Base-by-base conservation (phyloP, 2,888 invertebrate species). In the Willowsia nigromaculata region DNA sequence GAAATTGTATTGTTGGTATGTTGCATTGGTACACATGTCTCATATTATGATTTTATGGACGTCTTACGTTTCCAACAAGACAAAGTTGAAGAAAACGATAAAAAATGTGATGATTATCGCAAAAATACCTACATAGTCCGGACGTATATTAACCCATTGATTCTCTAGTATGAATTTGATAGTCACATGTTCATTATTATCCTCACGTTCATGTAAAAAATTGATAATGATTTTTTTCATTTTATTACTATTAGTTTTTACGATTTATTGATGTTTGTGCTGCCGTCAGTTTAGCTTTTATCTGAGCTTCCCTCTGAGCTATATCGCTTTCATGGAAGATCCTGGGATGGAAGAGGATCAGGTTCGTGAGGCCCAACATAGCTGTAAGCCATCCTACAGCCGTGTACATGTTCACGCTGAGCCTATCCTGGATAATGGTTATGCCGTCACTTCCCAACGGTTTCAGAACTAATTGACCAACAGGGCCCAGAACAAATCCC, bases 311-410 rank as follows among this genome's bases (percentile, higher is more conserved):
- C 85, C 95, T 95, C 1, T 96, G 96, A 0, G 97, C 97, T 59
- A 98, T 96, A 93, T 96, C 96, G 91, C 95, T 95, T 93, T 97
- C 97, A 93, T 95, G 95, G 93, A 97, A 97, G 92, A 96, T 94
- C 92, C 95, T 95, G 0, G 97, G 97, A 93, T 97, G 94, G 93
- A 97, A 97, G 90, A 97, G 94, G 84, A 95, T 93, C 87, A 97
- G 95, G 94, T 97, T 97, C 65, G 96, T 88, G 7, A 96, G 93
- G 15, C 97, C 96, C 93, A 97, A 95, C 30, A 96, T 91, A 1
- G 96, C 97, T 94, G 97, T 97, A 93, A 97, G 96, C 97, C 97
- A 97, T 5, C 97, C 97, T 2, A 96, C 95, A 11, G 97, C 97
- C 0, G 97, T 97, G 94, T 96, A 98, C 97, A 98, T 97, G 94